Percentiles rank a stretch among this genome's conserved stretches.
Conservation (phyloP, 2,888 invertebrate species). For the Zygogramma bicolorata region DNA sequence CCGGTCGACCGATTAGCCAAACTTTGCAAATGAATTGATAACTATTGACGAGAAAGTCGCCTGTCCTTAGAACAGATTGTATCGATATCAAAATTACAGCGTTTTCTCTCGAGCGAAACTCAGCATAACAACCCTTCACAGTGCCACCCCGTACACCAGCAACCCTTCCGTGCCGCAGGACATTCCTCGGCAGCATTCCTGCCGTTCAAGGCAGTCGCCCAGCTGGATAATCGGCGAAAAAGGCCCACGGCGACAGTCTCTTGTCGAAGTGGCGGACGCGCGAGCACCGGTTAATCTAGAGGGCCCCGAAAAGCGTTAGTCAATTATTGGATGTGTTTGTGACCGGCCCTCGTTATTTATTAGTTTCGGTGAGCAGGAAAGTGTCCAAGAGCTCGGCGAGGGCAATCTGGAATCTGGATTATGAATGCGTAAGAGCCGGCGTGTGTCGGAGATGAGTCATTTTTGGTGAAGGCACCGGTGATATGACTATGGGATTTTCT, state of each 20-base stretch:
- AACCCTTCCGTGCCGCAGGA: conserved; percentile 44
- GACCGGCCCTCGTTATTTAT: conserved; percentile 44
- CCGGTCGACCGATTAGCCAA: too few relatives aligned
- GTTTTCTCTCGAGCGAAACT: conserved; percentile 13
- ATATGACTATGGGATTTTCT: too few relatives aligned
- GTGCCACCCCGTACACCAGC: conserved; percentile 23
- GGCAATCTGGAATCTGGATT: not conserved
- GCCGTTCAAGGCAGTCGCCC: conserved; percentile 28
- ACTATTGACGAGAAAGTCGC: too few relatives aligned
- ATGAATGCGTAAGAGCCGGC: not conserved
- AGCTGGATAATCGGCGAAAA: conserved; percentile 26
- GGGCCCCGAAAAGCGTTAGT: conserved; percentile 47
- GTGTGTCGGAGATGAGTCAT: not conserved
- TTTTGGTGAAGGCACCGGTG: too few relatives aligned
- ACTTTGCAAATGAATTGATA: too few relatives aligned
- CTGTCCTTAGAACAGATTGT: too few relatives aligned
- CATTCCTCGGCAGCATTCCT: conserved; percentile 48
- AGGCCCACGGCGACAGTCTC: conserved; percentile 12
- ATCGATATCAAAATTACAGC: too few relatives aligned
- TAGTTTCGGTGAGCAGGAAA: conserved; percentile 30
- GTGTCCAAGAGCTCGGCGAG: not conserved
- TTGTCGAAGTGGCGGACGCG: conserved; percentile 28
- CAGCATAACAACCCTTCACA: not conserved
- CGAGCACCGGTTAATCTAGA: conserved; percentile 48
- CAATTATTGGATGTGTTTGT: conserved; percentile 52